Conservation (phyloP, 2,113 vertebrate genomes). For the Labrus mixtus region DNA sequence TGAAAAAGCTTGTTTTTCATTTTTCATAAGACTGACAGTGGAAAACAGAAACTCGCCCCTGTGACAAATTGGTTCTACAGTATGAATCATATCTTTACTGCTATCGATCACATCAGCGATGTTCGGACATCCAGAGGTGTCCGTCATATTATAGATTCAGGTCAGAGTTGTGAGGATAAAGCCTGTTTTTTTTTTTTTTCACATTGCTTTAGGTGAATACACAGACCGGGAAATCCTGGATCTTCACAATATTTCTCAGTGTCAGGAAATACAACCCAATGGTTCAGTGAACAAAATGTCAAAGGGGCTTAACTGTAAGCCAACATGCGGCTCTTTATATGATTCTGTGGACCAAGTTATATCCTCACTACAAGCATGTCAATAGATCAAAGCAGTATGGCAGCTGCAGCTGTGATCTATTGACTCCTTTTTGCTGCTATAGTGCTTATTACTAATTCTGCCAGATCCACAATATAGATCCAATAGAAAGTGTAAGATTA, state of each 20-base stretch:
- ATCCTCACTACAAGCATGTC: constrained; percentile 53
- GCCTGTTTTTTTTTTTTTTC: not conserved
- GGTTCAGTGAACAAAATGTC: constrained; percentile 77
- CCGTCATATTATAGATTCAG: constrained; percentile 59
- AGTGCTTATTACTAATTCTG: constrained; percentile 13
- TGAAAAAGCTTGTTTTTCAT: constrained; percentile 29
- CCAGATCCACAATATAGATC: constrained; percentile 16
- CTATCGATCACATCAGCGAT: constrained; percentile 57
- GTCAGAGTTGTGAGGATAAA: constrained; percentile 16
- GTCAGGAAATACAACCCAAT: constrained; percentile 64
- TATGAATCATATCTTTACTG: constrained; percentile 59
- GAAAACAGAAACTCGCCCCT: constrained; percentile 44
- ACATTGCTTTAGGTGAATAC: constrained; percentile 29
- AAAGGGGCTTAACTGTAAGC: constrained; percentile 74
- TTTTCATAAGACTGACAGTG: constrained; percentile 53
- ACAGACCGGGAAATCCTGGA: constrained; percentile 46
- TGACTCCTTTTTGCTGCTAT: constrained; percentile 19
- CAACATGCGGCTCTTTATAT: constrained; percentile 57
- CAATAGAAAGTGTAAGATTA: constrained; percentile 1
- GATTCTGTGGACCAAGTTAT: constrained; percentile 63
- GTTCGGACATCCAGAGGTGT: constrained; percentile 50
- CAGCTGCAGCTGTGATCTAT: constrained; percentile 34
- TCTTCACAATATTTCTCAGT: constrained; percentile 52
- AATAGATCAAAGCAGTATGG: constrained; percentile 59
- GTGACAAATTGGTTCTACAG: constrained; percentile 57